These are phyloP conservation scores for Pocillopora damicornis DNA, from an alignment of 64 coral and sea anemone genomes.

Conservation along the genomic window DNA sequence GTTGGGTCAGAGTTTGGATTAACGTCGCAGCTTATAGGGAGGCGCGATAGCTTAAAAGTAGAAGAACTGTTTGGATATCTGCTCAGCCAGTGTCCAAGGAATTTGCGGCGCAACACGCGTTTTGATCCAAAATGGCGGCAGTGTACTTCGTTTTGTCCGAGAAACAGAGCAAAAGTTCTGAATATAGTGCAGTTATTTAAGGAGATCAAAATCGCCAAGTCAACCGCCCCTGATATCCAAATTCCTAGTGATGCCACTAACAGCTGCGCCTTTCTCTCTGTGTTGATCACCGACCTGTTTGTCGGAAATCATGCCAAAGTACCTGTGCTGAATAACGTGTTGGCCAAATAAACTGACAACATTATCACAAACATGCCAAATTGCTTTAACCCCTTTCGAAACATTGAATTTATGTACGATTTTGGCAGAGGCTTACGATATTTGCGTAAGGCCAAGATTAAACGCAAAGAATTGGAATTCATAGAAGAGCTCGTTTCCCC, in stretches of 20 bases:
- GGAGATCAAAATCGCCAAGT: background rate
- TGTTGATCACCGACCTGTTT: slow-evolving; percentile 46
- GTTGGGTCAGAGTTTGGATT: too few species aligned
- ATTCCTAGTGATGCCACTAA: slow-evolving; percentile 49
- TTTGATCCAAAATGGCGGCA: too few species aligned
- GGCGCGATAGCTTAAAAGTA: too few species aligned
- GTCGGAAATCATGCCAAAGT: background rate
- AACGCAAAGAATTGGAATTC: slow-evolving; percentile 38
- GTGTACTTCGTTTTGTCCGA: slow-evolving; percentile 32
- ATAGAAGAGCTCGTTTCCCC: slow-evolving; percentile 51
- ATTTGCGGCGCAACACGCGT: too few species aligned
- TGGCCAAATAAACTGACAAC: slow-evolving; percentile 25
- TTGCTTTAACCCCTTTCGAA: slow-evolving; percentile 42
- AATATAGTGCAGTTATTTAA: slow-evolving; percentile 26
- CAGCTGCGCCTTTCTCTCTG: slow-evolving; percentile 50
- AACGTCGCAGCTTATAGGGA: too few species aligned
- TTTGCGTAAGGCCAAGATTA: slow-evolving; percentile 39
- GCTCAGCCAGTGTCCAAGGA: too few species aligned
- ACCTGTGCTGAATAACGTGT: background rate
- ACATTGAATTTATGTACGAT: slow-evolving; percentile 28
- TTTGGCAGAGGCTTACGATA: slow-evolving; percentile 59
- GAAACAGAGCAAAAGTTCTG: slow-evolving; percentile 14
- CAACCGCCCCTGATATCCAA: background rate
- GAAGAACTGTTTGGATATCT: too few species aligned
- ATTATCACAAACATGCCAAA: slow-evolving; percentile 8